Base-by-base conservation (phyloP, 2,797 vertebrate genomes). In the Enteromius viviparus region DNA sequence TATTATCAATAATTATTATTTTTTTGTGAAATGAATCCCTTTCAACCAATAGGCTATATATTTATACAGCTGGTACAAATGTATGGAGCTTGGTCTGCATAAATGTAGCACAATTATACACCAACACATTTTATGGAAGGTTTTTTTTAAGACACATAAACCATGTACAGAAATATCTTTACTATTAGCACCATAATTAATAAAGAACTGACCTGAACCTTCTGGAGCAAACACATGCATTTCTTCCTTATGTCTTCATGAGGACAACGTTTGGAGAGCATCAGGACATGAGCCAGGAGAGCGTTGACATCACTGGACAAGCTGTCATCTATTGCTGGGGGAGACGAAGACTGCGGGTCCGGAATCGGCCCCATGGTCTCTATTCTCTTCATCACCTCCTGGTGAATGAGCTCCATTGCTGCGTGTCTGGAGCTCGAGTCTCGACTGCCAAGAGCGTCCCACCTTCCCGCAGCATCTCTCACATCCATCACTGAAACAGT, bases 251-350 rank as follows among this genome's bases (percentile, higher is more conserved):
- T 95, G 34, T 99, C 96, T 87, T 93, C 91, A 87, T 96, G 97
- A 49, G 97, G 97, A 85, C 97, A 98, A 14, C 95, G 94, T 89
- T 93, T 96, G 92, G 97, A 96, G 1, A 99, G 95, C 97, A 98
- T 96, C 75, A 99, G 96, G 80, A 99, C 92, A 0, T 95, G 96
- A 60, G 95, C 96, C 88, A 99, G 92, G 84, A 93, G 91, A 87
- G 91, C 91, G 72, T 96, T 97, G 89, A 98, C 90, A 42, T 95
- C 95, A 37, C 93, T 94, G 85, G 85, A 80, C 26, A 78, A 37
- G 40, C 45, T 26, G 14, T 87, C 85, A 82, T 85, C 81, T 53
- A 80, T 85, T 0, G 78, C 86, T 14, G 89, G 87, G 1, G 86
- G 84, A 1, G 90, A 60, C 0, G 78, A 89, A 0, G 84, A 78